These are phyloP conservation scores for Rhagologus leucostigma DNA, from an alignment of 2,113 vertebrate genomes.

Conservation along the genomic window DNA sequence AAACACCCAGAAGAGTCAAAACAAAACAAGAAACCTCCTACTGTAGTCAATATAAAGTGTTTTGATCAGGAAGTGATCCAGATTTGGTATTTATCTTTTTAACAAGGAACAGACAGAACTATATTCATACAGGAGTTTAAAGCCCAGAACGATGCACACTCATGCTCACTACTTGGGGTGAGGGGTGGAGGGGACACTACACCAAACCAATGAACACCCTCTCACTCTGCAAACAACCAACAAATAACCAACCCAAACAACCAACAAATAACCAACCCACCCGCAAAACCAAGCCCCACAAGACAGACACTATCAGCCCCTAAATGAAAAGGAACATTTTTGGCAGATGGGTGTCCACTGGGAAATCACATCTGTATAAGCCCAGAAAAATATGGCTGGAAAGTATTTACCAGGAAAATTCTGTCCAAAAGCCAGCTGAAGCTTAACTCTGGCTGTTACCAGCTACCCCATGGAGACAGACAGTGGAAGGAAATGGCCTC, in stretches of 20 bases:
- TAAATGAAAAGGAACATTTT: slow-evolving; percentile 23
- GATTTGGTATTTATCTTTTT: neutral
- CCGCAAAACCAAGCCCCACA: neutral
- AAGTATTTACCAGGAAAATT: slow-evolving; percentile 29
- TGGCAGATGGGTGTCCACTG: neutral
- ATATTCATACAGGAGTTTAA: neutral
- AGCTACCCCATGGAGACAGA: neutral
- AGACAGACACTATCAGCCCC: neutral
- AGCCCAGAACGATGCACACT: neutral
- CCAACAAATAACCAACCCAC: neutral
- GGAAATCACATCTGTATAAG: slow-evolving; percentile 48
- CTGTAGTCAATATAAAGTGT: neutral
- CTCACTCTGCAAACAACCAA: neutral
- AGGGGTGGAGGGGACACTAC: neutral
- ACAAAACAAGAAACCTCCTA: slow-evolving; percentile 24
- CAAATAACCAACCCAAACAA: neutral
- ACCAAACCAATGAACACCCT: neutral
- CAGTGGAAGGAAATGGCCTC: neutral
- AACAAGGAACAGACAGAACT: neutral
- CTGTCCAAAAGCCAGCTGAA: neutral
- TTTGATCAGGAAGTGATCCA: neutral
- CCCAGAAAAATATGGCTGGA: neutral
- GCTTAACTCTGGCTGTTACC: neutral
- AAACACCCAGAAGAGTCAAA: slow-evolving; percentile 34
- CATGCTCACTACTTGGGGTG: neutral